phyloP scores from a whole-genome alignment of 2,113 vertebrate genomes.

The Catharus minimus region DNA sequence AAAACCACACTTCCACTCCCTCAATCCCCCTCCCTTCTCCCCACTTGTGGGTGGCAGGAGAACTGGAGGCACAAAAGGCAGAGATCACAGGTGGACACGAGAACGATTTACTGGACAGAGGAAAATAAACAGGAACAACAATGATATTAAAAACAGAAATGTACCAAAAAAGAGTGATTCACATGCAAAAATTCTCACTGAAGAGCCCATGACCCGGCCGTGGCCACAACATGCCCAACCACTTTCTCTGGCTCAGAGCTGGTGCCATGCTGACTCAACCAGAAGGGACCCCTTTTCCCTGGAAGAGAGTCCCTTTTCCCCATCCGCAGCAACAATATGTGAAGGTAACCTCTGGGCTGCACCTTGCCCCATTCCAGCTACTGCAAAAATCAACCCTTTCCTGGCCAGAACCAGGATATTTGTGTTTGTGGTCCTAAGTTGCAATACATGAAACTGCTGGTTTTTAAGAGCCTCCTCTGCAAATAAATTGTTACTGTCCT shows the following conservation, averaged over 20 bases:
- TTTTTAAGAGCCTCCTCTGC: background rate
- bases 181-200: background rate
- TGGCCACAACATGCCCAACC: rapidly evolving
- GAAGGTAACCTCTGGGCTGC: background rate
- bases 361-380: background rate
- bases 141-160: background rate
- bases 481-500: background rate
- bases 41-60: background rate
- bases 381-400: background rate
- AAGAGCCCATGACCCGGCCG: rapidly evolving
- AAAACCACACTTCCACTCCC: background rate
- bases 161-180: background rate
- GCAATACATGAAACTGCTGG: background rate
- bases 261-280: rapidly evolving
- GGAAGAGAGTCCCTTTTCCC: background rate
- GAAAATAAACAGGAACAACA: background rate
- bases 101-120: background rate
- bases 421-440: background rate
- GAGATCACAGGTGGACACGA: background rate
- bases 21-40: rapidly evolving
- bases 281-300: background rate
- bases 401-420: background rate
- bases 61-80: background rate
- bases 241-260: rapidly evolving
- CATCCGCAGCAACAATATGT: background rate